phyloP scores from a whole-genome alignment of 2,888 invertebrate species.

The Ethmia dodecea region DNA sequence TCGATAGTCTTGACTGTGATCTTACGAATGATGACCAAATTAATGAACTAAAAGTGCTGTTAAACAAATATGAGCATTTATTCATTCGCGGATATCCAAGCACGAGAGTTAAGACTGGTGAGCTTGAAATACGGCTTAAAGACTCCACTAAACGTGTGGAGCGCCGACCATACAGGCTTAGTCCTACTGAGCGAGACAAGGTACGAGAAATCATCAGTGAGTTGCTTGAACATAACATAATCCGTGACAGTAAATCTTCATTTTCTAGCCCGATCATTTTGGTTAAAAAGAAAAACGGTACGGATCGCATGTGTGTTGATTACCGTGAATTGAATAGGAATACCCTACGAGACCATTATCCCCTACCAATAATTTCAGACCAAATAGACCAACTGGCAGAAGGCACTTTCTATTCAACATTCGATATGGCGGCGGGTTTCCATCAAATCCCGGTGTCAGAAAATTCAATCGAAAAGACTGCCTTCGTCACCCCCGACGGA shows the following conservation, averaged over 20 bases:
- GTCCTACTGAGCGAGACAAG: constrained; percentile 26
- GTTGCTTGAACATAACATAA: constrained; percentile 25
- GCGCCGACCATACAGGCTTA: constrained; percentile 26
- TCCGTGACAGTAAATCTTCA: constrained; percentile 27
- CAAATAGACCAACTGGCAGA: constrained; percentile 23
- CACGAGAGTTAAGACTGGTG: constrained; percentile 25
- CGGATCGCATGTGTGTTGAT: constrained; percentile 27
- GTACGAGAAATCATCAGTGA: constrained; percentile 24
- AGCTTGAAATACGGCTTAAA: constrained; percentile 23
- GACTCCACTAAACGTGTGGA: constrained; percentile 23
- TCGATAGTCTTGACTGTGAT: constrained; percentile 21
- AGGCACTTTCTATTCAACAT: constrained; percentile 12
- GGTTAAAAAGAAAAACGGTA: constrained; percentile 20
- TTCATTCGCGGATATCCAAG: constrained; percentile 23
- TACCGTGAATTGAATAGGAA: constrained; percentile 22
- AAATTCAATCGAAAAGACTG: constrained; percentile 25
- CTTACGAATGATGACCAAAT: constrained; percentile 16
- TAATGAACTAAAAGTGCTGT: constrained; percentile 12
- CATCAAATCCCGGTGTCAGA: constrained; percentile 22
- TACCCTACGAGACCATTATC: constrained; percentile 23
- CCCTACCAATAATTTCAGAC: constrained; percentile 23
- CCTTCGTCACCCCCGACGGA: constrained; percentile 23
- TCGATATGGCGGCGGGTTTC: too few species aligned
- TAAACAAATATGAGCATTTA: too few species aligned
- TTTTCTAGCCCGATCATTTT: constrained; percentile 29